Percentiles rank a stretch among this genome's conserved stretches.
phyloP scores from a whole-genome alignment of 2,797 vertebrate genomes.

The Cottoperca gobio region DNA sequence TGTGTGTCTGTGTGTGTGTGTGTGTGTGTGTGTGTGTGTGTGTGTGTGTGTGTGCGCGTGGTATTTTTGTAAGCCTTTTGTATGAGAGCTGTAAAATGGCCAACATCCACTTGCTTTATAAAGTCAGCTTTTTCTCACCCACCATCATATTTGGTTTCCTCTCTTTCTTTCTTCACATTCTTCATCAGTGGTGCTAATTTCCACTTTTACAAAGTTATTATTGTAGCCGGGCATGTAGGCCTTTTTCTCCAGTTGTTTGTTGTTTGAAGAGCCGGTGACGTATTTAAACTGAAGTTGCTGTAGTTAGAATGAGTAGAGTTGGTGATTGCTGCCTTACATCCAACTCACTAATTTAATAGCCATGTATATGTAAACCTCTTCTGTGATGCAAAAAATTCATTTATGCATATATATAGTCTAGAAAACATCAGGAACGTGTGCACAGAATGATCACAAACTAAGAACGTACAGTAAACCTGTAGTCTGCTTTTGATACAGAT shows the following conservation, averaged over 20 bases:
- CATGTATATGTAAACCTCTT: slow-evolving; percentile 69
- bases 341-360: slow-evolving; percentile 67
- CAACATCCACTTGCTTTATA: slow-evolving; percentile 86
- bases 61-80: slow-evolving; percentile 92
- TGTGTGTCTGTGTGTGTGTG: slow-evolving; percentile 55
- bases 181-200: slow-evolving; percentile 54
- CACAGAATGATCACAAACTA: slow-evolving; percentile 38
- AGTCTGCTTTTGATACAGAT: slow-evolving; percentile 62
- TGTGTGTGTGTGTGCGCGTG: slow-evolving; percentile 73
- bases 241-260: slow-evolving; percentile 23
- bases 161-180: slow-evolving; percentile 67
- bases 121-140: slow-evolving; percentile 86
- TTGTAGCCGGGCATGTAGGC: slow-evolving; percentile 39
- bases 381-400: slow-evolving; percentile 73
- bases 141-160: slow-evolving; percentile 74
- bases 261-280: slow-evolving; percentile 35
- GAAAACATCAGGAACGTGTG: slow-evolving; percentile 53
- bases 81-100: slow-evolving; percentile 90
- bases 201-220: slow-evolving; percentile 29
- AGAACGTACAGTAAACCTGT: slow-evolving; percentile 20
- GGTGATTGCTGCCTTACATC: slow-evolving; percentile 70
- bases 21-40: slow-evolving; percentile 41
- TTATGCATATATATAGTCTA: slow-evolving; percentile 69
- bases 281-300: slow-evolving; percentile 56
- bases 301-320: slow-evolving; percentile 60